Percentiles rank a stretch among this genome's conserved stretches.
These are phyloP conservation scores for Gambusia affinis DNA, from an alignment of 2,113 vertebrate genomes.

Conservation along the genomic window DNA sequence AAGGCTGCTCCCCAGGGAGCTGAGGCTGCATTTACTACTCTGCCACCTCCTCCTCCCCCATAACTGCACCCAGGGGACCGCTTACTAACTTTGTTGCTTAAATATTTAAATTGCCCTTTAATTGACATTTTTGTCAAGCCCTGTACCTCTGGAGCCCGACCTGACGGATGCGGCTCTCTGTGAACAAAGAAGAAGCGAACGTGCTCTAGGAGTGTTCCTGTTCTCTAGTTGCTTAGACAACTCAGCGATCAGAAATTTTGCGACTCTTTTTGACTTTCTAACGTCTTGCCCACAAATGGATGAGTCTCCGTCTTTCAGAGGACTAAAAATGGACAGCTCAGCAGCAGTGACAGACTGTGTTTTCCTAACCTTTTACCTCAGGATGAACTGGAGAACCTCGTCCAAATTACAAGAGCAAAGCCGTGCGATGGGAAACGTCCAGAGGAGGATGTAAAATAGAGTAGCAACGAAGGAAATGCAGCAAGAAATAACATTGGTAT, in stretches of 20 bases:
- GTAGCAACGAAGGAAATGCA: slow-evolving; percentile 55
- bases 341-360: slow-evolving; percentile 22
- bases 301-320: slow-evolving; percentile 11
- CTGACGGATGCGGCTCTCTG: slow-evolving; percentile 50
- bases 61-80: slow-evolving; percentile 80
- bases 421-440: slow-evolving; percentile 44
- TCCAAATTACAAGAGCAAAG: slow-evolving; percentile 52
- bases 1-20: slow-evolving; percentile 75
- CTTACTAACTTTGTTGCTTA: slow-evolving; percentile 77
- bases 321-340: slow-evolving; percentile 2
- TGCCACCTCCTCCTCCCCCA: slow-evolving; percentile 33
- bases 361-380: slow-evolving; percentile 55
- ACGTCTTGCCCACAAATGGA: not conserved
- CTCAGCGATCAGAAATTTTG: slow-evolving; percentile 7
- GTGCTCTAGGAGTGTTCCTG: not conserved
- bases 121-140: slow-evolving; percentile 67
- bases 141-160: slow-evolving; percentile 51
- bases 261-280: not conserved
- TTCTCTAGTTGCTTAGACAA: not conserved
- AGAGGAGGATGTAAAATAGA: slow-evolving; percentile 48
- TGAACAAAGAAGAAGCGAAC: slow-evolving; percentile 36
- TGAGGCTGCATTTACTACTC: slow-evolving; percentile 75
- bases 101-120: slow-evolving; percentile 82
- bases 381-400: slow-evolving; percentile 38
- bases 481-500: slow-evolving; percentile 56